Evolutionary conservation across 2,888 invertebrate genomes (phyloP), one percentile per base, ranked within the genome.

Genomic region (Caenorhabditis uteleia): DNA sequence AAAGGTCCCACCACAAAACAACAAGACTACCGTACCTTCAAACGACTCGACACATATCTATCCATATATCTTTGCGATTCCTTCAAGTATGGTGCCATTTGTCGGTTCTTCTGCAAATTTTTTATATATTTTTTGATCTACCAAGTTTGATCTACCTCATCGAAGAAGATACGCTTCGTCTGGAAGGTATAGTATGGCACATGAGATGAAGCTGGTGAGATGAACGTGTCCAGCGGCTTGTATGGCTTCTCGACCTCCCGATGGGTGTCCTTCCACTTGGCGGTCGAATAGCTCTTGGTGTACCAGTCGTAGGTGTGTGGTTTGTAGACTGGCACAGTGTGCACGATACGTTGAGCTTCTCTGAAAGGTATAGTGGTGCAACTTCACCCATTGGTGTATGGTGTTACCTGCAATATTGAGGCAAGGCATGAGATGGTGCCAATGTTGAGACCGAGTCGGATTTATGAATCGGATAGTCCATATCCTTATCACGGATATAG

Each of bases 121-220:
- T n/a, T 6, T 8, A 29, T 8, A 8, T 29, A 29, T 8, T 29
- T 29, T 29, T 12, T 8, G 26, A 8, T 21, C n/a, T 14, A 43
- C 16, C 6, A 38, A 6, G 14, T 14, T 4, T 8, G 14, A 40
- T n/a, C 40, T 6, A 78, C 80, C 74, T 81, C 75, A 58, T 82
- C 73, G 51, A 73, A 73, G 68, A 79, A 82, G 68, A 82, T 79
- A 18, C 82, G 68, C 40, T 74, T 77, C 2, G 82, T 79, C 46
- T 82, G 79, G 64, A 79, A 74, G 38, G 79, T 73, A 70, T 79
- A 82, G 51, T 74, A 80, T 18, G 82, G 82, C 16, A 82, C 78
- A 49, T 82, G 79, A 12, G 77, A 73, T 18, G 62, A 60, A 21
- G 60, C 49, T 7, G 53, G 55, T 6, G 54, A 46, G 26, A 72